Percentiles rank a stretch among this genome's conserved stretches.
phyloP scores from a whole-genome alignment of 2,113 vertebrate species.

The Channa argus region DNA sequence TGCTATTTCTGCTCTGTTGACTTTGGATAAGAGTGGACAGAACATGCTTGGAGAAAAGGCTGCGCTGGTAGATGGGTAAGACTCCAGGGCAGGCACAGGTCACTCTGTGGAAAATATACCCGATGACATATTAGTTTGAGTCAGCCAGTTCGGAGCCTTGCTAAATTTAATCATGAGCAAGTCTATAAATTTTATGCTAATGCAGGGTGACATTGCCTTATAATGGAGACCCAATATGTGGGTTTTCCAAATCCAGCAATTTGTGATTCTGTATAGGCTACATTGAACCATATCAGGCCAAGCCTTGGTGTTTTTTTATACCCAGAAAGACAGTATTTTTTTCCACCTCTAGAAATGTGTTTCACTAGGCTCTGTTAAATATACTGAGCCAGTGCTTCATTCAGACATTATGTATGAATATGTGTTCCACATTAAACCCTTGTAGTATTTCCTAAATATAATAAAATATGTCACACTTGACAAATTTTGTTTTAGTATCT shows the following conservation, averaged over 20 bases:
- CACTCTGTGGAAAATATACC: conserved; percentile 48
- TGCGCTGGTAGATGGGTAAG: conserved; percentile 26
- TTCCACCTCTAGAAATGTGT: conserved; percentile 28
- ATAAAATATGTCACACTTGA: conserved; percentile 36
- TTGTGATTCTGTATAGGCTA: background rate
- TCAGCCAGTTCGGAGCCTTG: conserved; percentile 39
- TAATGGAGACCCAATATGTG: conserved; percentile 20
- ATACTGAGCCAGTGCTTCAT: conserved; percentile 9
- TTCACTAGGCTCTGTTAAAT: conserved; percentile 4
- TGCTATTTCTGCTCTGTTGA: conserved; percentile 68
- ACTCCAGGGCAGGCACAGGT: conserved; percentile 18
- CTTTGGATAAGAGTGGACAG: conserved; percentile 39
- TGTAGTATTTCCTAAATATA: conserved; percentile 21
- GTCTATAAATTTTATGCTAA: conserved; percentile 29
- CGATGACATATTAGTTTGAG: conserved; percentile 21
- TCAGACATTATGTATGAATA: conserved; percentile 2
- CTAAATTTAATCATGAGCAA: conserved; percentile 40
- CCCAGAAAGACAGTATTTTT: conserved; percentile 1
- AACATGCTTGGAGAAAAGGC: conserved; percentile 49
- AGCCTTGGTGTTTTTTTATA: conserved; percentile 2
- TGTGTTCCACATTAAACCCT: conserved; percentile 31
- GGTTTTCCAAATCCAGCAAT: conserved; percentile 19
- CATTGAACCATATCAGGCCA: background rate
- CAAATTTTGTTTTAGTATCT: conserved; percentile 17
- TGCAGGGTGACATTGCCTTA: conserved; percentile 11